Base-by-base conservation (phyloP, 2,797 vertebrate genomes). In the Anomalospiza imberbis region DNA sequence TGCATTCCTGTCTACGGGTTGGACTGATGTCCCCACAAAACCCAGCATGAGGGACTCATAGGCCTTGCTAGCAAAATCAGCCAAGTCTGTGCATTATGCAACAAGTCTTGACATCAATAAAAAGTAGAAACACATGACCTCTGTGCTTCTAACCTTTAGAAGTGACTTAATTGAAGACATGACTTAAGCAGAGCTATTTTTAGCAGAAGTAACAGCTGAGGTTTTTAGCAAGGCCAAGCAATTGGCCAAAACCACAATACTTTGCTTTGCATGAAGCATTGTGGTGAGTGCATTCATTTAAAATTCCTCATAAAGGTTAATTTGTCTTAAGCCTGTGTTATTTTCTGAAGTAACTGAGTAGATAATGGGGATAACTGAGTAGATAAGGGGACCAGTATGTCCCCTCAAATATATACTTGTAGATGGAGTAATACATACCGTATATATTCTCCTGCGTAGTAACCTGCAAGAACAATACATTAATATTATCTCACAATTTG, bases 381-480 rank as follows among this genome's bases (percentile, higher is more conserved):
- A 71, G 42, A 17, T 36, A 57, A 45, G 6, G 32, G n/a, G n/a
- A 57, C 28, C 9, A 44, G 18, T 19, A 31, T n/a, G 28, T 29
- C 7, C 36, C 36, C 42, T 31, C 15, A 85, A 83, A 84, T 17
- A 63, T 1, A 9, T 62, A 28, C 2, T 31, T 61, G 48, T 31
- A 51, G 12, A 26, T 48, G 28, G 32, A 82, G 18, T 76, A n/a
- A 79, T 91, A 95, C 96, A 3, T 96, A 97, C 96, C 96, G 0
- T 74, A 95, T 54, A 60, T 50, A 54, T 83, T 15, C 9, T 92
- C 93, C 57, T 93, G 36, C 0, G 89, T 92, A 57, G 92, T 94
- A 47, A 94, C 84, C 96, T 97, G 86, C 28, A 93, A 93, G 57
- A 65, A 77, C 0, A 0, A 80, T 32, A 29, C 4, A 40, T 45